Base-by-base conservation (phyloP, 2,888 invertebrate species). In the Drosophila robusta region DNA sequence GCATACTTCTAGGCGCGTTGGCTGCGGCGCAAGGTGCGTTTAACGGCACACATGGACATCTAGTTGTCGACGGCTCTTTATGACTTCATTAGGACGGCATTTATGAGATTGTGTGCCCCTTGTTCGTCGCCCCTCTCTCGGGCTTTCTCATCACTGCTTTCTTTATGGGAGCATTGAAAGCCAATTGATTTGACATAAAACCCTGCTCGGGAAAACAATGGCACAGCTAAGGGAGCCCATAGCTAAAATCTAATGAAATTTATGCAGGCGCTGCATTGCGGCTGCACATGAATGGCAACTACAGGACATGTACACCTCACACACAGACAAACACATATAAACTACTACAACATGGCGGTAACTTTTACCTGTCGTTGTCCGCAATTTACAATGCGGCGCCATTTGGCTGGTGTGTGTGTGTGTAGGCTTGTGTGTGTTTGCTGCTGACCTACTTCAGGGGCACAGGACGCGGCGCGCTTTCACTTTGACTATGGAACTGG, bases 211-310 rank as follows among this genome's bases (percentile, higher is more conserved):
- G 29, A 34, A 60, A 68, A 73, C 79, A 71, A 73, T 74, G 64
- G 64, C 32, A 70, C 61, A 52, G 49, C 46, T n/a, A 56, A 57
- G 44, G 42, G 16, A 58, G 76, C 83, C 70, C 60, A 52, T 38
- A 69, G 87, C 84, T 78, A 81, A 87, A 83, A 81, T 87, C 82
- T 83, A 83, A 83, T 83, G 87, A 83, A 87, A 83, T 83, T 83
- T 87, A 83, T 83, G 85, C 83, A 87, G 79, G 76, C 79, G 87
- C 87, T 85, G 83, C 83, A 83, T 66, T 83, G 83, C 87, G 82
- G 83, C 63, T 78, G 84, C 75, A 78, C 75, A 72, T 80, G 75
- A 82, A 87, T 69, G 70, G 71, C 62, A 70, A 67, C 72, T 69
- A 72, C 70, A 73, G 47, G 69, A 68, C 75, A 68, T 64, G 55